Base-by-base conservation (phyloP, 2,888 invertebrate genomes). In the Ceriagrion tenellum region DNA sequence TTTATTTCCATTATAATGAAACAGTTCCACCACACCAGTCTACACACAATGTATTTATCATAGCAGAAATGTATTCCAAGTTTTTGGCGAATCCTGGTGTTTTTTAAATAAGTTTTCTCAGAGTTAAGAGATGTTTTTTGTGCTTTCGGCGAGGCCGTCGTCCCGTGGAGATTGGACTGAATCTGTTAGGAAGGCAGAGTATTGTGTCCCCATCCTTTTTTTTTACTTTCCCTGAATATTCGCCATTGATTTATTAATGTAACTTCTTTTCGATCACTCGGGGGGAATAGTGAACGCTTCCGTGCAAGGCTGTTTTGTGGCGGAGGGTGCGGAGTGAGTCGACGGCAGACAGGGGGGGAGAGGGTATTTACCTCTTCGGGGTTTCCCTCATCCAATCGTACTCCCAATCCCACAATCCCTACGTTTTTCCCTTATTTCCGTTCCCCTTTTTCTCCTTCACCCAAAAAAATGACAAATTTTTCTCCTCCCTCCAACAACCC, bases 211-310 rank as follows among this genome's bases (percentile, higher is more conserved):
- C 26, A 26, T 10, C 8, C n/a, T 26, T 69, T 47, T 26, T 69
- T 47, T n/a, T 26, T 69, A 8, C 69, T 20, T 69, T 26, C 26
- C 69, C 26, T 23, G 20, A 8, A 26, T 26, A 12, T n/a, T 12
- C n/a, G n/a, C n/a, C 69, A 69, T 69, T n/a, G 69, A 69, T 69
- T 69, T 69, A n/a, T 69, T 69, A n/a, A n/a, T 69, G 69, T 69
- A n/a, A 69, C 10, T 69, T 69, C 23, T 69, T 69, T n/a, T 47
- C 47, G 4, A 47, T 47, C 47, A 4, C 69, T n/a, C 69, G 69
- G 26, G 26, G 26, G 26, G 69, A 69, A 8, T 13, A 59, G 69
- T 69, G 69, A 10, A 26, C 69, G 69, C 26, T 69, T 69, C 69
- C n/a, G 69, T 69, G 69, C 20, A 26, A 69, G 69, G 12, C 69